Percentiles rank a stretch among this genome's conserved stretches.
These are phyloP conservation scores for Saccopteryx bilineata DNA, from an alignment of 2,113 vertebrate genomes.

Conservation along the genomic window DNA sequence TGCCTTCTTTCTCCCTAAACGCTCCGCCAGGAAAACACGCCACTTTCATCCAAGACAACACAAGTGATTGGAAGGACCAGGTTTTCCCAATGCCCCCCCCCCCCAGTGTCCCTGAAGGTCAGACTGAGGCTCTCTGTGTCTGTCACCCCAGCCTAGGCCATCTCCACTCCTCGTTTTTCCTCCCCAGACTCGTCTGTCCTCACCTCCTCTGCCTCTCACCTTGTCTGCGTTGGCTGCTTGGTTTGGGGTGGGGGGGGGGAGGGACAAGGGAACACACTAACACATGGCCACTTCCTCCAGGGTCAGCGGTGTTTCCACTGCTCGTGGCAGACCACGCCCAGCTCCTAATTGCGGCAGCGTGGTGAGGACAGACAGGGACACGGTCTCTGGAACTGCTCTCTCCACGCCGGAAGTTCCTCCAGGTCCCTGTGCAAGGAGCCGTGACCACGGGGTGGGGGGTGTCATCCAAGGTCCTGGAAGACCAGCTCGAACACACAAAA, in stretches of 20 bases:
- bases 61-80: accelerated
- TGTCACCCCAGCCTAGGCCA: too few species aligned
- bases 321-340: background rate
- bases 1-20: too few species aligned
- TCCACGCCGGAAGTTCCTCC: background rate
- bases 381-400: background rate
- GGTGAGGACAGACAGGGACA: background rate
- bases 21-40: background rate
- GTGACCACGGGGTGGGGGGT: too few species aligned
- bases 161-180: background rate
- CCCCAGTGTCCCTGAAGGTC: background rate
- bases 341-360: accelerated
- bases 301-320: background rate
- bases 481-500: background rate
- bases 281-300: background rate
- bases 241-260: background rate
- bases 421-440: accelerated
- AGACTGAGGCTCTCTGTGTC: accelerated
- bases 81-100: background rate
- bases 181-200: background rate
- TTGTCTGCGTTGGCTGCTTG: too few species aligned
- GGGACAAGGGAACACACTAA: background rate
- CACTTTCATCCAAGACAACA: accelerated
- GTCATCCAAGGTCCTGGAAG: accelerated
- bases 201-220: background rate